Percentiles rank a stretch among this genome's conserved stretches.
These are phyloP conservation scores for Grammomys surdaster DNA, from an alignment of 2,113 vertebrate genomes.

Conservation along the genomic window DNA sequence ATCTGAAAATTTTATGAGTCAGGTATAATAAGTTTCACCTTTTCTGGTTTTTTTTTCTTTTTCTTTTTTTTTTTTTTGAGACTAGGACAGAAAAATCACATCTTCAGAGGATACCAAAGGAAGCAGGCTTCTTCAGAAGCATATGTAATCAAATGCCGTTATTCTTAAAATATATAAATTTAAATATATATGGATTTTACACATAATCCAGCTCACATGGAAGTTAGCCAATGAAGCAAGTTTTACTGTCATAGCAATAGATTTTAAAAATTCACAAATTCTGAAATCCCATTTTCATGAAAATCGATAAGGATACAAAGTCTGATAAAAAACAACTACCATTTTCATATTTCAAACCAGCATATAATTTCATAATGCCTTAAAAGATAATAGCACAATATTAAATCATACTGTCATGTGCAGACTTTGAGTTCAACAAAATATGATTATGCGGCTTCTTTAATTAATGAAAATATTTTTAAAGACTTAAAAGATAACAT, in stretches of 20 bases:
- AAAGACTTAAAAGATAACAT: background rate
- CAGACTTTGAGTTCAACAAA: background rate
- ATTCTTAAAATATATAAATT: slow-evolving; percentile 34
- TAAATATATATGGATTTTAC: background rate
- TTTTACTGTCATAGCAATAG: background rate
- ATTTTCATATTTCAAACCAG: background rate
- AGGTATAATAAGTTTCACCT: background rate
- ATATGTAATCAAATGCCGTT: background rate
- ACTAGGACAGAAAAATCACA: background rate
- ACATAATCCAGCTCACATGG: background rate
- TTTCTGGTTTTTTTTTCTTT: background rate
- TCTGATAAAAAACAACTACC: background rate
- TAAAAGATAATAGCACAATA: background rate
- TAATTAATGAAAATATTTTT: background rate
- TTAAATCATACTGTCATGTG: background rate
- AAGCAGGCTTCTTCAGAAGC: background rate
- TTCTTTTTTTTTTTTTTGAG: background rate
- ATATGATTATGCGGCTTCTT: background rate
- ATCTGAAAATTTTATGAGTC: background rate
- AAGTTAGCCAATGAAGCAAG: background rate
- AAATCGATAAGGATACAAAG: background rate
- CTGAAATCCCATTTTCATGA: background rate
- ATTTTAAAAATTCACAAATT: background rate
- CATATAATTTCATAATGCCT: background rate
- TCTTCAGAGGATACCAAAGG: background rate